Evolutionary conservation across 2,797 vertebrate genomes (phyloP).

Genomic region (Sphenopsis melanotis): DNA sequence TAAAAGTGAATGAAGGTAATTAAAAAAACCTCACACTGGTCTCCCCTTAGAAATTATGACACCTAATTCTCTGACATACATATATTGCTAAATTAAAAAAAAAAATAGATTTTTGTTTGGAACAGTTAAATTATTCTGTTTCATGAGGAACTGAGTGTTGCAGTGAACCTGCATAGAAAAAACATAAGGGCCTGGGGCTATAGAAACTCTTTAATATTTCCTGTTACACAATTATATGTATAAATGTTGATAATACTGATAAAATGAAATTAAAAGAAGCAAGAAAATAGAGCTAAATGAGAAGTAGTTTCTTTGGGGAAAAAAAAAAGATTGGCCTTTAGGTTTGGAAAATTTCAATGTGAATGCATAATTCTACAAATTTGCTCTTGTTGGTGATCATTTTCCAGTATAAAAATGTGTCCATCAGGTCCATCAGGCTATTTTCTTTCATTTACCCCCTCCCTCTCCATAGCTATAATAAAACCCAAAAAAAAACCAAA

Average conservation of each 20-base stretch:
- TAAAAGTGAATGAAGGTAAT: neutral
- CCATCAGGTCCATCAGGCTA: rapidly evolving
- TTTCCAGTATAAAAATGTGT: neutral
- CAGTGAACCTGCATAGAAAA: neutral
- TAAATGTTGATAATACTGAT: neutral
- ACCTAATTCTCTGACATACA: neutral
- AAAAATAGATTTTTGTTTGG: neutral
- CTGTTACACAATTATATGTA: neutral
- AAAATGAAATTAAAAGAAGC: neutral
- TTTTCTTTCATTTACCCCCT: neutral
- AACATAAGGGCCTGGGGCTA: rapidly evolving
- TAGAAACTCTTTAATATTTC: neutral
- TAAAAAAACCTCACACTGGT: neutral
- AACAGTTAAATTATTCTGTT: neutral
- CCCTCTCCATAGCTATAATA: neutral
- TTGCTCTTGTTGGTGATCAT: neutral
- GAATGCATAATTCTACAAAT: neutral
- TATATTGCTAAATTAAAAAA: neutral
- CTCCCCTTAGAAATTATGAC: neutral
- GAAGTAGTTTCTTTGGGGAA: neutral
- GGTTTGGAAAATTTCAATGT: neutral
- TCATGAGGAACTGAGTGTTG: neutral
- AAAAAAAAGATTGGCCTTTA: neutral
- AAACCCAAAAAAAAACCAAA: too few species aligned
- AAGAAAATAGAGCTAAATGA: neutral